Conservation (phyloP, 92 coral and sea anemone genomes). For the Bergia sp. region DNA sequence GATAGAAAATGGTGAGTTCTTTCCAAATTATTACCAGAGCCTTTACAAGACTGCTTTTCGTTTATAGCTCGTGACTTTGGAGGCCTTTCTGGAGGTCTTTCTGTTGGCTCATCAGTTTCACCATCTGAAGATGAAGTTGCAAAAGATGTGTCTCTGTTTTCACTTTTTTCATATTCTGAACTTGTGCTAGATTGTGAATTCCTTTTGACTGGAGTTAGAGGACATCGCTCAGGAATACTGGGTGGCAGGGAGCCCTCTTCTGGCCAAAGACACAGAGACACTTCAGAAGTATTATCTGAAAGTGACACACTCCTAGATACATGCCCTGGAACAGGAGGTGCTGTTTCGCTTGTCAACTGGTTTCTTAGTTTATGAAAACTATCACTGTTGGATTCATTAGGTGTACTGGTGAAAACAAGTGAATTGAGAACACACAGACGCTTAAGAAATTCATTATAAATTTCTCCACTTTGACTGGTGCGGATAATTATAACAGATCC, state of each 20-base stretch:
- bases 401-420: neutral
- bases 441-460: conserved; percentile 21
- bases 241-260: conserved; percentile 22
- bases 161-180: neutral
- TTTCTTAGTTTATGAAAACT: neutral
- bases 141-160: neutral
- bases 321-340: conserved; percentile 18
- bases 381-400: neutral
- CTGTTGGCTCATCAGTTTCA: conserved; percentile 9
- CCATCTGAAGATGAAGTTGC: neutral
- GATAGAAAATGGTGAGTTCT: conserved; percentile 5
- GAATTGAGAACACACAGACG: neutral
- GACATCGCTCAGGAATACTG: conserved; percentile 33
- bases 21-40: neutral
- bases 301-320: neutral
- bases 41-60: neutral
- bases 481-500: conserved; percentile 9
- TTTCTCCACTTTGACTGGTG: conserved; percentile 6
- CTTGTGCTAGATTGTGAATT: conserved; percentile 3
- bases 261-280: neutral
- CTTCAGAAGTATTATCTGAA: neutral
- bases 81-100: conserved; percentile 31
- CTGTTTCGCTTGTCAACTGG: neutral
- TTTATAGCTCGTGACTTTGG: conserved; percentile 7
- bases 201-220: neutral